These are phyloP conservation scores for Tolypeutes matacus DNA, from an alignment of 2,797 vertebrate genomes.

Conservation along the genomic window DNA sequence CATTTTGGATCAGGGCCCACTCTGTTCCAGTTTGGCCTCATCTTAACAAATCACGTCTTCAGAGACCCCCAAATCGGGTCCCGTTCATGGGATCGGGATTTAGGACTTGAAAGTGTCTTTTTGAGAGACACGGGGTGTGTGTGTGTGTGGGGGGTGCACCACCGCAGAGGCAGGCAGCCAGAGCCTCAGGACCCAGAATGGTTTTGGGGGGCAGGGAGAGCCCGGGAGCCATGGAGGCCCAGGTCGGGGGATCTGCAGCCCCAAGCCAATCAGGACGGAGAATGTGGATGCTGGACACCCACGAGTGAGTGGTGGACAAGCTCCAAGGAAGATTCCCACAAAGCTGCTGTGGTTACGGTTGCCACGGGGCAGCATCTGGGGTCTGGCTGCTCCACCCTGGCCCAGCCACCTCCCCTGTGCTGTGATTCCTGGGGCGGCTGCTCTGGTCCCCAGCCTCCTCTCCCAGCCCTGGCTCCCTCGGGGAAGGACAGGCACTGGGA, in stretches of 20 bases:
- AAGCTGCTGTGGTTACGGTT: neutral
- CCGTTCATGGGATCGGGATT: too few relatives aligned
- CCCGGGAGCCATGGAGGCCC: too few relatives aligned
- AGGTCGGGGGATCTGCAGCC: neutral
- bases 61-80: too few relatives aligned
- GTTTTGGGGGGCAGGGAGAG: neutral
- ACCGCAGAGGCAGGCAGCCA: neutral
- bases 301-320: too few relatives aligned
- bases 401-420: neutral
- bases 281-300: neutral
- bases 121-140: too few relatives aligned
- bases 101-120: too few relatives aligned
- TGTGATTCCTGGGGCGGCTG: neutral
- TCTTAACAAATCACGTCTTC: too few relatives aligned
- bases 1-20: too few relatives aligned
- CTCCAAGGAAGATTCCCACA: neutral
- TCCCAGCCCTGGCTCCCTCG: neutral
- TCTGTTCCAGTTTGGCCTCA: too few relatives aligned
- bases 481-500: neutral
- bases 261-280: neutral
- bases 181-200: neutral
- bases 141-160: too few relatives aligned
- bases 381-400: neutral
- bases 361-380: neutral
- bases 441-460: neutral